These are phyloP conservation scores for Brachypteracias leptosomus DNA, from an alignment of 2,113 vertebrate genomes.

Conservation along the genomic window DNA sequence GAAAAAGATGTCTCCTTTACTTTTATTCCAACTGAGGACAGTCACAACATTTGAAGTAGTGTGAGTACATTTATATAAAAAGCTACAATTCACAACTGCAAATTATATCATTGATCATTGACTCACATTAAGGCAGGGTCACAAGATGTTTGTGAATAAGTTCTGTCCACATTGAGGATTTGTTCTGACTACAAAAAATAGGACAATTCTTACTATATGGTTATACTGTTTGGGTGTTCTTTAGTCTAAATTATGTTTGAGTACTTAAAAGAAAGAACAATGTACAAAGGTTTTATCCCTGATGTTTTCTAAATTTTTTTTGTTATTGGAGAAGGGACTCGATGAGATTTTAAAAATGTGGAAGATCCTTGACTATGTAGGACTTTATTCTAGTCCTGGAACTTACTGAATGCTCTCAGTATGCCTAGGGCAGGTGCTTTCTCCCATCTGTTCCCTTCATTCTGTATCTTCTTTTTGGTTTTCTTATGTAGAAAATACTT, in stretches of 20 bases:
- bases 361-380: not conserved
- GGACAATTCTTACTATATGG: not conserved
- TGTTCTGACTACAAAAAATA: not conserved
- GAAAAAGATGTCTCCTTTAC: not conserved
- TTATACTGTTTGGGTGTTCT: not conserved
- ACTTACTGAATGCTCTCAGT: not conserved
- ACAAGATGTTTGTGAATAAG: not conserved
- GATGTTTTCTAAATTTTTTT: not conserved
- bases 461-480: not conserved
- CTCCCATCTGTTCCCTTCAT: not conserved
- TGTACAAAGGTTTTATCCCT: not conserved
- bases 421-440: not conserved
- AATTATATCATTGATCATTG: not conserved
- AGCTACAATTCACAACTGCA: not conserved
- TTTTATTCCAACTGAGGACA: not conserved
- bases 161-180: accelerated
- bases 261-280: not conserved
- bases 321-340: not conserved
- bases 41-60: not conserved
- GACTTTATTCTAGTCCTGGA: not conserved
- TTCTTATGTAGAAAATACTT: not conserved
- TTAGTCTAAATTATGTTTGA: not conserved
- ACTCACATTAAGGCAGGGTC: not conserved
- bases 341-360: not conserved
- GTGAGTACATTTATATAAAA: not conserved